Conservation (phyloP, 2,113 vertebrate species). For the Phycodurus eques region DNA sequence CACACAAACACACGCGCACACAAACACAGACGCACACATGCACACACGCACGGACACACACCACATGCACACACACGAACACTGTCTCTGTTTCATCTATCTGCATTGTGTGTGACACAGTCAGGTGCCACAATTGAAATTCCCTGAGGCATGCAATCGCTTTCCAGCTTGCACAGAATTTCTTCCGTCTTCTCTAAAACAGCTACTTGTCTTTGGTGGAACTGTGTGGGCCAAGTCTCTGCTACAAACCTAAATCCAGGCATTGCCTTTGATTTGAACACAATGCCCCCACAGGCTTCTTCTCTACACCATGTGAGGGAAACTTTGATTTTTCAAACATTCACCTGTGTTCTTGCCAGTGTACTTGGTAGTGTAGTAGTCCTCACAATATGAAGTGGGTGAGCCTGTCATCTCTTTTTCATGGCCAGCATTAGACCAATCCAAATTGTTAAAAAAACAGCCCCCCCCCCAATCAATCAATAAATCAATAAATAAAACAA, state of each 20-base stretch:
- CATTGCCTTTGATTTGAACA: conserved; percentile 53
- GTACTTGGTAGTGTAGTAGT: conserved; percentile 43
- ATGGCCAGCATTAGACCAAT: conserved; percentile 44
- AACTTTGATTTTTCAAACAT: conserved; percentile 57
- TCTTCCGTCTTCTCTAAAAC: conserved; percentile 34
- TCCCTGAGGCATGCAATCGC: conserved; percentile 45
- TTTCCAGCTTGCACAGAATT: conserved; percentile 28
- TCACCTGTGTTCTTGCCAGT: conserved; percentile 47
- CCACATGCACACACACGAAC: not conserved
- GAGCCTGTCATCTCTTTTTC: conserved; percentile 57
- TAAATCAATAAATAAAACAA: too few species aligned
- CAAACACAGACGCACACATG: not conserved
- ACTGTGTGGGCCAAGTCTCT: conserved; percentile 44
- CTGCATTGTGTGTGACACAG: conserved; percentile 29
- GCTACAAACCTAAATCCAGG: conserved; percentile 52
- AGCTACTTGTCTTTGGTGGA: conserved; percentile 46
- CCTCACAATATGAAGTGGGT: conserved; percentile 46
- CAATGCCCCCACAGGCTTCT: conserved; percentile 45
- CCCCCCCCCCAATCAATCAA: too few species aligned
- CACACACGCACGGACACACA: too few species aligned
- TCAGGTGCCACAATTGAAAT: conserved; percentile 29
- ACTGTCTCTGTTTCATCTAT: conserved; percentile 19
- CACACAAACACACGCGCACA: not conserved
- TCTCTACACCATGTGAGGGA: conserved; percentile 27
- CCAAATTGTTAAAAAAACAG: conserved; percentile 1